Evolutionary conservation across 1,140 invertebrate species (phyloP).

Genomic region (Apolygus lucorum): DNA sequence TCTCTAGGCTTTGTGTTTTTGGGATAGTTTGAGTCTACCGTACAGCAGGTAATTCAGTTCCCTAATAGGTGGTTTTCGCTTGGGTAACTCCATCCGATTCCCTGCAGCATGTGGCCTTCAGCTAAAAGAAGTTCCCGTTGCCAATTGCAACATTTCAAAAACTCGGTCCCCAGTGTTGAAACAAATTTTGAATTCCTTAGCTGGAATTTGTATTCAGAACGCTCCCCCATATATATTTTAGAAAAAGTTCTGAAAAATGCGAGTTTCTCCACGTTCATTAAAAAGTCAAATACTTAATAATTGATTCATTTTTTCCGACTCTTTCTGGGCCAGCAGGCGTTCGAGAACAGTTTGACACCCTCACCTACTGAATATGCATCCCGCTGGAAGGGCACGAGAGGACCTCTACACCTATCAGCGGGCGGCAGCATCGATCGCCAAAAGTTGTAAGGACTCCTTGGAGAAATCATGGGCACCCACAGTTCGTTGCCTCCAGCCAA

Average conservation of each 20-base stretch:
- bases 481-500: not conserved
- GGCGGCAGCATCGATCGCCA: not conserved
- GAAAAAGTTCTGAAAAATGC: not conserved
- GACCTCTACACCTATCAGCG: not conserved
- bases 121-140: too few species aligned
- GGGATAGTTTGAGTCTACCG: too few species aligned
- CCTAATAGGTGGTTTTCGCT: too few species aligned
- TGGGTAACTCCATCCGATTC: too few species aligned
- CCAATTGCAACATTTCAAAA: too few species aligned
- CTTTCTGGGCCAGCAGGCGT: not conserved
- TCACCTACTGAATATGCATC: not conserved
- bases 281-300: slow-evolving; percentile 12
- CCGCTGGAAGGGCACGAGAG: not conserved
- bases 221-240: not conserved
- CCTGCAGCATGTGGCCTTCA: too few species aligned
- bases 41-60: too few species aligned
- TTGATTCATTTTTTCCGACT: not conserved
- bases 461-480: slow-evolving; percentile 9
- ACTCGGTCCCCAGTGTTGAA: too few species aligned
- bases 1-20: too few species aligned
- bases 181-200: too few species aligned
- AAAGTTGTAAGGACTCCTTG: slow-evolving; percentile 13
- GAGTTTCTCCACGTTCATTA: not conserved
- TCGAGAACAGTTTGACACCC: not conserved
- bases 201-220: not conserved